Conservation (phyloP, 2,888 invertebrate species). For the Tetramorium bicarinatum region DNA sequence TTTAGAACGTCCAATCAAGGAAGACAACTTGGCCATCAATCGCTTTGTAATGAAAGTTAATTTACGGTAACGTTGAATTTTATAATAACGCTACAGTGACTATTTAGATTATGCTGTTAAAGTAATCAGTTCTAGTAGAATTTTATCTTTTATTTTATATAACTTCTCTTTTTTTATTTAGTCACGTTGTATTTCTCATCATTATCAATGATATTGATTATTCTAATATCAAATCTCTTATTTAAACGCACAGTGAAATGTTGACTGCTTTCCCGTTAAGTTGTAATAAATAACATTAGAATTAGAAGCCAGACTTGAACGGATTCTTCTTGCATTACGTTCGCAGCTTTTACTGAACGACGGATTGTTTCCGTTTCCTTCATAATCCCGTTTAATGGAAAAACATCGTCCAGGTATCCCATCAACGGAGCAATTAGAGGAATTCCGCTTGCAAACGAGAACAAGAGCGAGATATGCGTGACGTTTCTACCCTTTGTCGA, state of each 20-base stretch:
- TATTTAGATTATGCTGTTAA: neutral
- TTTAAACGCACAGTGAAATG: neutral
- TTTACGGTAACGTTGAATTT: neutral
- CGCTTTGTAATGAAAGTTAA: neutral
- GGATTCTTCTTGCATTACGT: neutral
- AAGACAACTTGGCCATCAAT: neutral
- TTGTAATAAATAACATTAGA: neutral
- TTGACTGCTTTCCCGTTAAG: neutral
- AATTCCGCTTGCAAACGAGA: conserved; percentile 35
- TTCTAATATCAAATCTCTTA: neutral
- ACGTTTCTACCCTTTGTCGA: conserved; percentile 14
- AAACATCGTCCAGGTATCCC: conserved; percentile 30
- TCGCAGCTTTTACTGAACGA: neutral
- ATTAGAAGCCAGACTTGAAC: neutral
- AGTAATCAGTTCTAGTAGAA: neutral
- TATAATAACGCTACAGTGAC: neutral
- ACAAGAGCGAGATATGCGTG: conserved; percentile 38
- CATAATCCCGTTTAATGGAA: conserved; percentile 48
- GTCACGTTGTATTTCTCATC: neutral
- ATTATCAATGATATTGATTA: neutral
- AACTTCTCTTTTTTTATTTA: neutral
- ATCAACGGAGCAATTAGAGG: conserved; percentile 49
- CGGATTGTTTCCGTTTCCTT: conserved; percentile 16
- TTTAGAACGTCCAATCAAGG: neutral
- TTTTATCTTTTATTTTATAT: conserved; percentile 2